phyloP scores from a whole-genome alignment of 2,113 vertebrate genomes.

The Lota lota region DNA sequence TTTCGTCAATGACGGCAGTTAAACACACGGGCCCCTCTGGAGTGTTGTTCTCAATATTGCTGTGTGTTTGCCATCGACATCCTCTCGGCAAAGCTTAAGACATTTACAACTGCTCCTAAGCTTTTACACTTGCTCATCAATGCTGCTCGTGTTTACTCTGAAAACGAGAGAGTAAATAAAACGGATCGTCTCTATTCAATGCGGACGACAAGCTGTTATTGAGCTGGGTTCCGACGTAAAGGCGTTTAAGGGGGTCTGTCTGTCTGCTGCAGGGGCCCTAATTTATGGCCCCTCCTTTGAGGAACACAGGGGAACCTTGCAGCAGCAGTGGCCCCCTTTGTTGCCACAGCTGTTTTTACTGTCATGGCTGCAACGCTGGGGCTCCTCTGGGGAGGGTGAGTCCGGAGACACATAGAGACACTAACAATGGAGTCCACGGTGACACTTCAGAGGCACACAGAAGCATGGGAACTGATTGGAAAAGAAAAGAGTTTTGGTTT shows the following conservation, averaged over 20 bases:
- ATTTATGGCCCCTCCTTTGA: constrained; percentile 60
- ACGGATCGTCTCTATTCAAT: constrained; percentile 30
- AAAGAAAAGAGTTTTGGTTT: constrained; percentile 14
- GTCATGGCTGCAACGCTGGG: constrained; percentile 62
- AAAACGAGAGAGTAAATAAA: constrained; percentile 47
- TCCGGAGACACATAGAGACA: constrained; percentile 37
- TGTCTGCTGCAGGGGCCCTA: constrained; percentile 30
- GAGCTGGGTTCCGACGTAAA: constrained; percentile 34
- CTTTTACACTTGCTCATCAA: constrained; percentile 18
- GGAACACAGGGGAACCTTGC: constrained; percentile 53
- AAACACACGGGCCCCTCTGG: constrained; percentile 6
- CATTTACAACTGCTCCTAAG: constrained; percentile 35
- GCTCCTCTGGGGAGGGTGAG: constrained; percentile 46
- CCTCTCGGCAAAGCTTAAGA: constrained; percentile 21
- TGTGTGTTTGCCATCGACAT: constrained; percentile 15
- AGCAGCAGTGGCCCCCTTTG: constrained; percentile 55
- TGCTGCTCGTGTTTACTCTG: constrained; percentile 29
- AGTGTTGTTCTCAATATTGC: not conserved
- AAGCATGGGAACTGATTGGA: constrained; percentile 7
- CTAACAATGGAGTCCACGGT: constrained; percentile 1
- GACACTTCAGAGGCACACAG: too few species aligned
- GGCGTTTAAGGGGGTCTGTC: constrained; percentile 58
- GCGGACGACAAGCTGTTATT: constrained; percentile 8
- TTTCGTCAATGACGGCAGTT: not conserved
- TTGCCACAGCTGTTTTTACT: constrained; percentile 68